phyloP scores from a whole-genome alignment of 1,140 invertebrate genomes.

The Cepaea nemoralis region DNA sequence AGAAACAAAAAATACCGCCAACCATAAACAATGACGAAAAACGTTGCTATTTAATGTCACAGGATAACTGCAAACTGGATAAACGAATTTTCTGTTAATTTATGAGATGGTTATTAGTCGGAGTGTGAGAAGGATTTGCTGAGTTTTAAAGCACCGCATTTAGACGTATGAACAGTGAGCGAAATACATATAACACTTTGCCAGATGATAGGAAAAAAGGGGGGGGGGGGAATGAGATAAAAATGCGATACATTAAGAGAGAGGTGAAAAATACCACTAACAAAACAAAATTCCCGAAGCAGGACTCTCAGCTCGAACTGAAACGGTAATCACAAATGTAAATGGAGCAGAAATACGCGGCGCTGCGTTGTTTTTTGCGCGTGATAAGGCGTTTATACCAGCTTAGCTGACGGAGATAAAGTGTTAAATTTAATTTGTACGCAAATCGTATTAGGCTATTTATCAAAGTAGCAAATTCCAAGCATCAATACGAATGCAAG shows the following conservation, averaged over 20 bases:
- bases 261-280: background rate
- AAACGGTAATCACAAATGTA: slow-evolving; percentile 4
- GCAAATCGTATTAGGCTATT: slow-evolving; percentile 31
- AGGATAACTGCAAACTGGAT: too few species aligned
- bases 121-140: too few species aligned
- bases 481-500: slow-evolving; percentile 4
- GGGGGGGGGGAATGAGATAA: background rate
- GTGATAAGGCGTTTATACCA: slow-evolving; percentile 25
- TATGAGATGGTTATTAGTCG: too few species aligned
- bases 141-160: background rate
- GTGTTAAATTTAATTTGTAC: slow-evolving; percentile 35
- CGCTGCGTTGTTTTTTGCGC: background rate
- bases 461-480: slow-evolving; percentile 17
- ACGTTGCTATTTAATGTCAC: too few species aligned
- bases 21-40: too few species aligned
- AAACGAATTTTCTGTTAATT: too few species aligned
- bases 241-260: background rate
- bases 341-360: slow-evolving; percentile 31
- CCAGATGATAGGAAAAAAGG: background rate
- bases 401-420: slow-evolving; percentile 28
- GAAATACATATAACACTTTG: background rate
- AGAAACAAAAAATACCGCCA: too few species aligned
- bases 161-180: background rate
- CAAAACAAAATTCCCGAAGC: slow-evolving; percentile 10
- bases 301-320: background rate